phyloP scores from a whole-genome alignment of 2,888 invertebrate species.

The Amphiduros pacificus region DNA sequence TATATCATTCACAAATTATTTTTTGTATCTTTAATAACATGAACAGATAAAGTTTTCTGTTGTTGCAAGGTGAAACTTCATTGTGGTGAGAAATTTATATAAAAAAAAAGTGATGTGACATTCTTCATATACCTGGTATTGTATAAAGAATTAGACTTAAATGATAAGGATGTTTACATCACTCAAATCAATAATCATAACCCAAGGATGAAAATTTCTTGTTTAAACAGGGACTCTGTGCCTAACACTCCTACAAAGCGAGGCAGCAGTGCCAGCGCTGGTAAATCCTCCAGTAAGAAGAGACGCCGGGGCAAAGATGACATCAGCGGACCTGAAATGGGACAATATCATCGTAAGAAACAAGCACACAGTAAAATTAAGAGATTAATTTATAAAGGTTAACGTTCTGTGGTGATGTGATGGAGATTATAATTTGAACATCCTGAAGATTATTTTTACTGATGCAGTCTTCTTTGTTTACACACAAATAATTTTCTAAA shows the following conservation, averaged over 20 bases:
- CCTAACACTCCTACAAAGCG: slow-evolving; percentile 17
- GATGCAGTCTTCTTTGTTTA: neutral
- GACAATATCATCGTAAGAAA: slow-evolving; percentile 41
- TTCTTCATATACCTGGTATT: no score
- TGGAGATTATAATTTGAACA: neutral
- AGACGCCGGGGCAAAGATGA: slow-evolving; percentile 43
- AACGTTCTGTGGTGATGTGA: no score
- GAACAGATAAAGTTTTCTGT: neutral
- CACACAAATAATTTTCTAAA: neutral
- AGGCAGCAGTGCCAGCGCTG: neutral
- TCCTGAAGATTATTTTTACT: neutral
- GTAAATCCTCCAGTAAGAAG: slow-evolving; percentile 29
- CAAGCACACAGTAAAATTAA: no score
- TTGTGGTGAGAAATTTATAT: no score
- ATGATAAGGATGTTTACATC: no score
- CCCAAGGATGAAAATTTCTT: no score
- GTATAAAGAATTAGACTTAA: no score
- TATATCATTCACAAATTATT: no score
- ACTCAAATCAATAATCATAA: no score
- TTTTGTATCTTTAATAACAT: no score
- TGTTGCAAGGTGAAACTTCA: neutral
- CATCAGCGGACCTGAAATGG: slow-evolving; percentile 28
- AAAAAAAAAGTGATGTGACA: no score
- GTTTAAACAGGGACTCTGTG: slow-evolving; percentile 1
- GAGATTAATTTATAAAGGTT: no score